These are phyloP conservation scores for Anagrus nilaparvatae DNA, from an alignment of 1,140 invertebrate genomes.

Conservation along the genomic window DNA sequence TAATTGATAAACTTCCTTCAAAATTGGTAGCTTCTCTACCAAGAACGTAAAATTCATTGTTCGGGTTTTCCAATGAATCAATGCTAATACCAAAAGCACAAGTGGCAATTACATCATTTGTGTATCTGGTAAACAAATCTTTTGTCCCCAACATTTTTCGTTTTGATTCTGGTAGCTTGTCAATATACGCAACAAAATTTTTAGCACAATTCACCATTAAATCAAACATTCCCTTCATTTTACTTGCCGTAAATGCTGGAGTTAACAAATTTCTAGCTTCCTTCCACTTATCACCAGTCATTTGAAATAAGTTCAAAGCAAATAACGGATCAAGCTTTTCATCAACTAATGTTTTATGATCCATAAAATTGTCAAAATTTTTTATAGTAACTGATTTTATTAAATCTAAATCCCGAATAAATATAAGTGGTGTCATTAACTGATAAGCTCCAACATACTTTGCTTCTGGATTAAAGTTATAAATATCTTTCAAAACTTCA, in stretches of 20 bases:
- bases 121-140: slow-evolving; percentile 27
- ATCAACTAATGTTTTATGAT: slow-evolving; percentile 29
- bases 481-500: not conserved
- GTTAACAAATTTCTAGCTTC: slow-evolving; percentile 30
- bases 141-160: slow-evolving; percentile 19
- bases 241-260: slow-evolving; percentile 35
- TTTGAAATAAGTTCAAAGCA: slow-evolving; percentile 24
- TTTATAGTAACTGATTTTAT: slow-evolving; percentile 38
- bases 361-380: slow-evolving; percentile 35
- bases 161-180: slow-evolving; percentile 16
- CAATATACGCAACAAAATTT: slow-evolving; percentile 23
- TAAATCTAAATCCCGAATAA: slow-evolving; percentile 35
- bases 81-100: slow-evolving; percentile 14
- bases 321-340: slow-evolving; percentile 26
- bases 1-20: not conserved
- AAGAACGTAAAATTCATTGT: slow-evolving; percentile 13
- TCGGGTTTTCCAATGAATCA: slow-evolving; percentile 7
- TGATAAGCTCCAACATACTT: slow-evolving; percentile 21
- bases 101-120: slow-evolving; percentile 31
- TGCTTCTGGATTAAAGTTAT: slow-evolving; percentile 12
- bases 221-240: slow-evolving; percentile 31
- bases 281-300: slow-evolving; percentile 31
- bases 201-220: slow-evolving; percentile 25
- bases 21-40: slow-evolving; percentile 7
- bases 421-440: slow-evolving; percentile 20